Conservation (phyloP, 2,888 invertebrate species). For the Uropetala carovei region DNA sequence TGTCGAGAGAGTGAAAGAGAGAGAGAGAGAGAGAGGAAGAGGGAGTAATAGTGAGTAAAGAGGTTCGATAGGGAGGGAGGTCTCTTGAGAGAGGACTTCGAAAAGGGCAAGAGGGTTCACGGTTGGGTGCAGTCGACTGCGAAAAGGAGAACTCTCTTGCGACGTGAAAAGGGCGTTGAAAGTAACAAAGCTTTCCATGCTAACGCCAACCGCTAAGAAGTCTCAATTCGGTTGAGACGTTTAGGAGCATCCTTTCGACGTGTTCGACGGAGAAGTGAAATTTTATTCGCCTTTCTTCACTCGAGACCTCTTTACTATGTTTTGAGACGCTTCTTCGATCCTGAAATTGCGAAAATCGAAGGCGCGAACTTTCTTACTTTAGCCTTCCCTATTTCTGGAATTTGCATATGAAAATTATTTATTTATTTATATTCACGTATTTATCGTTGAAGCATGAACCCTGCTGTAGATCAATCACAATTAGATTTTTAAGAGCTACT, state of each 20-base stretch:
- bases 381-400: no score
- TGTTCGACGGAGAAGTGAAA: not conserved
- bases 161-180: not conserved
- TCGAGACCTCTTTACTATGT: not conserved
- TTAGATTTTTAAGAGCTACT: no score
- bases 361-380: no score
- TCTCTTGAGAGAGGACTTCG: not conserved
- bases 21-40: not conserved
- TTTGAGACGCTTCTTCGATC: no score
- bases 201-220: not conserved
- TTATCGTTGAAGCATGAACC: no score
- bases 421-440: no score
- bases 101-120: constrained; percentile 36
- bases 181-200: constrained; percentile 10
- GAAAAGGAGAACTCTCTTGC: not conserved
- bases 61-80: not conserved
- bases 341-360: no score
- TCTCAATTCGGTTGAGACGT: not conserved
- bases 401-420: no score
- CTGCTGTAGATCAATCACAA: no score
- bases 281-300: not conserved
- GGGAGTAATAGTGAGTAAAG: not conserved
- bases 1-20: not conserved
- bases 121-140: constrained; percentile 12
- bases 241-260: not conserved